Evolutionary conservation across 2,797 vertebrate genomes (phyloP), one percentile per base, ranked within the genome.

Genomic region (Bufotes viridis): DNA sequence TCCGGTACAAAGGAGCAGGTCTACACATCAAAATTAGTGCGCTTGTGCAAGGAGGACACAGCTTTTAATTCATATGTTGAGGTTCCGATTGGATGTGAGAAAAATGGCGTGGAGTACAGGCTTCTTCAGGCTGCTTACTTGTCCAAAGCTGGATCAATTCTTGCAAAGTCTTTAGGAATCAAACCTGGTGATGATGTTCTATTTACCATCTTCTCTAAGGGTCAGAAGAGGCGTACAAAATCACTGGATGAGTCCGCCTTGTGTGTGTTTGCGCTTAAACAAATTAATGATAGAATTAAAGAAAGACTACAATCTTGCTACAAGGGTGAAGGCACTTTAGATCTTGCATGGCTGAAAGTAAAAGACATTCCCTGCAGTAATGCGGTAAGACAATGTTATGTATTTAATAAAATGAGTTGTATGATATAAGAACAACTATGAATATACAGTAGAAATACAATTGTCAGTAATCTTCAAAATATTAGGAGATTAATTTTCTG

Each of bases 21-120:
- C 20, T 99, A 98, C 86, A 99, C 98, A 60, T 99, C 98, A 79
- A 99, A 99, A 93, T 95, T 99, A 34, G 98, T 99, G 34, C 95
- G 98, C 26, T 96, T 99, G 26, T 99, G 98, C 91, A 98, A 99
- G 92, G 97, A 98, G 78, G 98, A 99, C 93, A 98, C 97, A 0
- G 98, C 98, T 82, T 99, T 99, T 90, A 99, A 99, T 92, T 99
- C 98, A 5, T 99, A 99, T 0, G 98, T 99, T 65, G 98, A 99
- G 93, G 96, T 99, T 90, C 98, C 98, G 34, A 96, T 99, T 4
- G 98, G 98, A 88, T 99, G 98, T 82, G 96, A 98, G 67, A 98
- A 96, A 87, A 95, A 95, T 0, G 98, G 97, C 0, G 96, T 99
- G 92, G 98, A 99, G 91, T 99, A 99, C 90, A 94, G 98, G n/a